Evolutionary conservation across 2,888 invertebrate species (phyloP).

Genomic region (Ectropis crepuscularia): DNA sequence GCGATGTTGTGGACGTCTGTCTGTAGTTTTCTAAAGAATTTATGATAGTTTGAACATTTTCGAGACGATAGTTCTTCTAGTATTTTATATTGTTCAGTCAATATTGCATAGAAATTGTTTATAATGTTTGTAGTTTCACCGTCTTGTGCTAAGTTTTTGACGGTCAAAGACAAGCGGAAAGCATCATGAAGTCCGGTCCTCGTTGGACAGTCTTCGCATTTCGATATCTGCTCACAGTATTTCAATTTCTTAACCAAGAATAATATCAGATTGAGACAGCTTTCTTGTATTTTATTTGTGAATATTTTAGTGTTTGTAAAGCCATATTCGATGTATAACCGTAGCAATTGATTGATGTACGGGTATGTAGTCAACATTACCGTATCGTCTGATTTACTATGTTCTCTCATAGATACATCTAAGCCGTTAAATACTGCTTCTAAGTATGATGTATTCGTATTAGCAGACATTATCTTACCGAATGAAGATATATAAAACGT

Average conservation of each 20-base stretch:
- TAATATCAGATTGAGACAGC: conserved; percentile 59
- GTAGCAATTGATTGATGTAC: conserved; percentile 63
- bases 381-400: conserved; percentile 57
- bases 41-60: conserved; percentile 62
- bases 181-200: conserved; percentile 69
- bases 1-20: conserved; percentile 73
- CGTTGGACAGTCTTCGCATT: conserved; percentile 68
- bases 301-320: conserved; percentile 47
- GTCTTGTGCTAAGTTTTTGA: conserved; percentile 56
- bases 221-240: conserved; percentile 57
- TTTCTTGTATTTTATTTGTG: conserved; percentile 47
- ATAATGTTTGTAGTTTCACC: conserved; percentile 48
- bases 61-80: conserved; percentile 52
- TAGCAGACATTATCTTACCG: conserved; percentile 57
- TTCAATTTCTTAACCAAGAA: conserved; percentile 55
- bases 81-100: conserved; percentile 58
- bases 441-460: conserved; percentile 40
- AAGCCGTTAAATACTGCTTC: conserved; percentile 60
- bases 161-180: conserved; percentile 60
- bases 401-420: conserved; percentile 53
- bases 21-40: conserved; percentile 66
- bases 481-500: conserved; percentile 65
- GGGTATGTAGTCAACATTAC: conserved; percentile 62
- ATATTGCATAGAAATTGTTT: conserved; percentile 46
- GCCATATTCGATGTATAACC: conserved; percentile 62